These are phyloP conservation scores for Harlomillsia oculata DNA, from an alignment of 1,140 invertebrate species.

Conservation along the genomic window DNA sequence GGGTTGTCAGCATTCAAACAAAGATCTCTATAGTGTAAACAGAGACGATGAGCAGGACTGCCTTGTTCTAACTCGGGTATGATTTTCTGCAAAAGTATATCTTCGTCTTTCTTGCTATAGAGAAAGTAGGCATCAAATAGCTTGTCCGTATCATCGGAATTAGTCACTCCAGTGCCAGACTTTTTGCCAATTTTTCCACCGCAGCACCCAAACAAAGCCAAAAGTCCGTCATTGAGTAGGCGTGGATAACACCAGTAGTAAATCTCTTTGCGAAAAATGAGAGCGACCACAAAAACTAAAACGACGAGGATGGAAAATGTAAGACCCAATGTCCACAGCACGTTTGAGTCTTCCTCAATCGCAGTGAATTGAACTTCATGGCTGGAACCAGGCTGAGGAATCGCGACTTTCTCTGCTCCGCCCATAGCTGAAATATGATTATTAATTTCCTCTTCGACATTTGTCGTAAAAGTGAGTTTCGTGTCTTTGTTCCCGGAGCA, in stretches of 20 bases:
- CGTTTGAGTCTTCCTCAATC: neutral
- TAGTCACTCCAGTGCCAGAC: neutral
- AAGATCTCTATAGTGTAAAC: constrained; percentile 62
- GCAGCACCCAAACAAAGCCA: neutral
- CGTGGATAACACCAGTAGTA: constrained; percentile 11
- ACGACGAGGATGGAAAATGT: neutral
- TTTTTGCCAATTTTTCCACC: neutral
- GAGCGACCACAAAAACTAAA: constrained; percentile 2
- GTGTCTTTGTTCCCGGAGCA: constrained; percentile 10
- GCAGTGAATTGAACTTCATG: neutral
- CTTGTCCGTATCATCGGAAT: constrained; percentile 62
- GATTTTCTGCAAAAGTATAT: constrained; percentile 74
- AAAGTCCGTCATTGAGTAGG: neutral
- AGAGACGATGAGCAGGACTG: constrained; percentile 15
- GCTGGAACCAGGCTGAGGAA: constrained; percentile 12
- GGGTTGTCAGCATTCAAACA: constrained; percentile 63
- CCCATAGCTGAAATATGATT: constrained; percentile 25
- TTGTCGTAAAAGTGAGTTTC: constrained; percentile 6
- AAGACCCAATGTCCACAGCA: constrained; percentile 13
- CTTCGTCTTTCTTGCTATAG: constrained; percentile 84
- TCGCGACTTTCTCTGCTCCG: neutral
- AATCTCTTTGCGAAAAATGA: constrained; percentile 28
- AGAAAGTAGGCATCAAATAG: constrained; percentile 85
- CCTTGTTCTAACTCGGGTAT: constrained; percentile 66
- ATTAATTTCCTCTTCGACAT: constrained; percentile 9